Evolutionary conservation across 2,797 vertebrate species (phyloP).

Genomic region (Acanthurus tractus): DNA sequence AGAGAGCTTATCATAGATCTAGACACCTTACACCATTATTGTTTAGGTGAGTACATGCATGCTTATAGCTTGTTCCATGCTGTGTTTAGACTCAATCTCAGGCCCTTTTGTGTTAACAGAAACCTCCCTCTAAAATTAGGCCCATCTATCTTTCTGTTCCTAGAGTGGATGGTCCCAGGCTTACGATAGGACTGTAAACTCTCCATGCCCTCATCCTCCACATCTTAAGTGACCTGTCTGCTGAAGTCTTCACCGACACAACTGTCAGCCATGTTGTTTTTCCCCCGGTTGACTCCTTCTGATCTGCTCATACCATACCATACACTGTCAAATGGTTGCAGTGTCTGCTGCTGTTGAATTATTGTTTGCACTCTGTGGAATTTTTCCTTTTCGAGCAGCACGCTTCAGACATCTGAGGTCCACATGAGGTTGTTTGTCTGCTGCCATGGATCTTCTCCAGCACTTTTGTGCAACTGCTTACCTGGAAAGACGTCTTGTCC

Average conservation of each 20-base stretch:
- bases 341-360: conserved; percentile 52
- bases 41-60: neutral
- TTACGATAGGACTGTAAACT: conserved; percentile 40
- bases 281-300: conserved; percentile 15
- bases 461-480: conserved; percentile 44
- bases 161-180: conserved; percentile 18
- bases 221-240: conserved; percentile 38
- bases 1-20: neutral
- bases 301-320: conserved; percentile 27
- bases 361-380: conserved; percentile 59
- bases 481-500: conserved; percentile 48
- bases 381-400: conserved; percentile 52
- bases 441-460: conserved; percentile 59
- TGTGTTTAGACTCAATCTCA: conserved; percentile 19
- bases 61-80: conserved; percentile 15
- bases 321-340: conserved; percentile 20
- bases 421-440: conserved; percentile 67
- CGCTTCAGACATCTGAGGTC: conserved; percentile 74
- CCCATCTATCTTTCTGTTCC: conserved; percentile 35
- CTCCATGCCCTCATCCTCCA: conserved; percentile 31
- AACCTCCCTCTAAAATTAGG: conserved; percentile 31
- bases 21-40: neutral
- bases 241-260: conserved; percentile 44
- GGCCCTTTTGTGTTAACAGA: conserved; percentile 29
- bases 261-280: conserved; percentile 41